Base-by-base conservation (phyloP, 2,113 vertebrate species). In the Protomyctophum bolini region DNA sequence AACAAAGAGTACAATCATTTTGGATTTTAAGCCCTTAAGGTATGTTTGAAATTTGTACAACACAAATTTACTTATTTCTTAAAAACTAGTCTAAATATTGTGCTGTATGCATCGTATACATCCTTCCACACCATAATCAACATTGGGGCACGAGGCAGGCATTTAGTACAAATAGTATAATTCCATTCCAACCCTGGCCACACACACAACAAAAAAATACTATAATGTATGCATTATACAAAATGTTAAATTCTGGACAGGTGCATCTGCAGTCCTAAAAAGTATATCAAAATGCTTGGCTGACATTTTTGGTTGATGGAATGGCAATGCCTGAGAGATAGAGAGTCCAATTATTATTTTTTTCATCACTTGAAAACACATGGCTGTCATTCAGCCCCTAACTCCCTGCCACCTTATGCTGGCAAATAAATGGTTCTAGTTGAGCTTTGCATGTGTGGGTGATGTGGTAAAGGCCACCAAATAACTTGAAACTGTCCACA, bases 181-280 rank as follows among this genome's bases (percentile, higher is more conserved):
- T 50, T 73, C 14, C 8, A 11, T 50, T 73, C 14, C 8, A 11
- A 29, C 7, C 14, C 10, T 45, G 47, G n/a, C 45, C 33, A 65
- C 49, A 0, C 65, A 55, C 14, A 60, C 7, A 3, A 55, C 57
- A 70, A 52, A 64, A 71, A 68, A 80, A 54, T 78, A 64, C 58
- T 50, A 51, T 49, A 75, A 72, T 73, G 9, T 64, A 72, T 49
- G 68, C 11, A 46, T 62, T 61, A 61, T 62, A 80, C 63, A 82
- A 80, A 70, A 68, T 12, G 58, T 72, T 57, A 76, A 73, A 88
- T 85, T 89, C 76, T 67, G 56, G 80, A 73, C 72, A 66, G 83
- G 73, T 80, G 77, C 66, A 59, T 83, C 79, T 80, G 50, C 62
- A 76, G 66, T 80, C 68, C 65, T 80, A 41, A 71, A 69, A 81